A percentile compares a stretch with the other conserved stretches of the same genome.
Conservation (phyloP, 2,797 vertebrate genomes). For the Mormyrops attenuatus region DNA sequence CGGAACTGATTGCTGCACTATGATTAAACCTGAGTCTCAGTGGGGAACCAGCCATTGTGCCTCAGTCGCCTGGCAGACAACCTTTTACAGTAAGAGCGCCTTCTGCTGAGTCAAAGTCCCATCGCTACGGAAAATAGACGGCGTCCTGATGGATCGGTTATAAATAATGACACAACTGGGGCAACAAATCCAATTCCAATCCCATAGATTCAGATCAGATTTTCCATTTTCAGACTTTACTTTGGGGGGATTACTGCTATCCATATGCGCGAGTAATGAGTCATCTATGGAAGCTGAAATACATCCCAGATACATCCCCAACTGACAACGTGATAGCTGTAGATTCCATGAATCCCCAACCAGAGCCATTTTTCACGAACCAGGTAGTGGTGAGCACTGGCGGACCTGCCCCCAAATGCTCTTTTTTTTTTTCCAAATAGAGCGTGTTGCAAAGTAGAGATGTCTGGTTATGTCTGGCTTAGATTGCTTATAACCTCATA, state of each 20-base stretch:
- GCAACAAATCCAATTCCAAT: not conserved
- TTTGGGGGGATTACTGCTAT: not conserved
- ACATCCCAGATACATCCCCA: not conserved
- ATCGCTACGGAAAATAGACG: not conserved
- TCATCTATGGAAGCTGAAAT: not conserved
- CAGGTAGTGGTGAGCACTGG: not conserved
- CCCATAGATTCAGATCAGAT: not conserved
- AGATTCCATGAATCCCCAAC: not conserved
- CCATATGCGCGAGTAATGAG: not conserved
- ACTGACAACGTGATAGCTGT: not conserved
- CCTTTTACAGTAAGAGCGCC: not conserved
- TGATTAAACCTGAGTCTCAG: slow-evolving; percentile 13
- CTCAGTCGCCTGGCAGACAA: not conserved
- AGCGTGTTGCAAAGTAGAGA: not conserved
- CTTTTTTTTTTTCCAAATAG: not conserved
- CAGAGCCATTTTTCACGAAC: not conserved
- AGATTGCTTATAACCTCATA: not conserved
- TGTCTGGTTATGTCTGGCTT: not conserved
- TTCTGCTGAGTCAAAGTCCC: not conserved
- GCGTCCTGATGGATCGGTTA: not conserved
- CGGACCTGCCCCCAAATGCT: not conserved
- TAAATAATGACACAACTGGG: not conserved
- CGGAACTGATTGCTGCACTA: not conserved
- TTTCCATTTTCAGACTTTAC: not conserved
- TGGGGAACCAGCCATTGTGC: not conserved